Evolutionary conservation across 2,888 invertebrate genomes (phyloP).

Genomic region (Drosophila quinaria): DNA sequence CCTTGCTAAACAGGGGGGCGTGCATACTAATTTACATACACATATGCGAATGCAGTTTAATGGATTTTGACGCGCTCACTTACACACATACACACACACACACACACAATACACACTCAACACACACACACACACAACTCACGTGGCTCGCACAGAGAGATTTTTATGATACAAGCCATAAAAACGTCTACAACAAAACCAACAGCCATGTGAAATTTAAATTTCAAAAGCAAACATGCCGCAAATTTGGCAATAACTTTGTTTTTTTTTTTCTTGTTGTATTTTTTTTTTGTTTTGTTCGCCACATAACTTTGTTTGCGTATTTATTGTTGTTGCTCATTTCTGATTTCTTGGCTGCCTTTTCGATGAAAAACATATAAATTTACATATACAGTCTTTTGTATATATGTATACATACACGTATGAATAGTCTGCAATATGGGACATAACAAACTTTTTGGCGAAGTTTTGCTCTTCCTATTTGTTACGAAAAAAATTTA

Average conservation of each 20-base stretch:
- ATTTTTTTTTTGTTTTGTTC: slow-evolving; percentile 32
- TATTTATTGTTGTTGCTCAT: slow-evolving; percentile 56
- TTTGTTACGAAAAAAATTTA: slow-evolving; percentile 1
- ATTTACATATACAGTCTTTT: not conserved
- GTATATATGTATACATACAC: not conserved
- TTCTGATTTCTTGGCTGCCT: slow-evolving; percentile 51
- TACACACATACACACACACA: slow-evolving; percentile 43
- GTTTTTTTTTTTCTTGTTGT: slow-evolving; percentile 26
- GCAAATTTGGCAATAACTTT: slow-evolving; percentile 78
- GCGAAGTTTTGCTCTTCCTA: slow-evolving; percentile 22
- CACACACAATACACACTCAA: slow-evolving; percentile 6
- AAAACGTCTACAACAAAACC: slow-evolving; percentile 49
- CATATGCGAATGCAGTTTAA: slow-evolving; percentile 66
- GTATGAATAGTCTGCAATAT: slow-evolving; percentile 32
- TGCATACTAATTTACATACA: slow-evolving; percentile 42
- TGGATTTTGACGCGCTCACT: slow-evolving; percentile 67
- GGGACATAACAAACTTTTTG: slow-evolving; percentile 33
- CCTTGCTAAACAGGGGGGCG: slow-evolving; percentile 11
- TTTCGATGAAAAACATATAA: slow-evolving; percentile 51
- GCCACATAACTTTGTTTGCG: slow-evolving; percentile 30
- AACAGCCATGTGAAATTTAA: slow-evolving; percentile 72
- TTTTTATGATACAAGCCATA: slow-evolving; percentile 75
- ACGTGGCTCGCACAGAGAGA: slow-evolving; percentile 26
- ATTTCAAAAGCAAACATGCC: slow-evolving; percentile 82
- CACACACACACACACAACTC: slow-evolving; percentile 17